Evolutionary conservation across 1,140 invertebrate species (phyloP).

Genomic region (Eriosoma lanigerum): DNA sequence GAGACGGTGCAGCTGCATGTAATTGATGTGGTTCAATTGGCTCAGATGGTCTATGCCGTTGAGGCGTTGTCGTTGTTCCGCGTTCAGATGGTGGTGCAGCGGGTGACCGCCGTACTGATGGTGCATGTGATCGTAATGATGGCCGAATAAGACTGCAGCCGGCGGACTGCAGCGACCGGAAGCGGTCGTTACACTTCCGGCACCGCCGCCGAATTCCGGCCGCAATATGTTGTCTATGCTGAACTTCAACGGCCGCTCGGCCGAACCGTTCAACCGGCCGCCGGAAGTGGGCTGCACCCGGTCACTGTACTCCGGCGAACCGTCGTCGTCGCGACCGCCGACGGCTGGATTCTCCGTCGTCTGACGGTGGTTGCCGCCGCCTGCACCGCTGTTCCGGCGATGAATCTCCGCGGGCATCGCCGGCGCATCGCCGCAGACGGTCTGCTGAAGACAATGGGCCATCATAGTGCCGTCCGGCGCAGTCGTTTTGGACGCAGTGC

Average conservation of each 20-base stretch:
- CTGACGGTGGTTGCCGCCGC: neutral
- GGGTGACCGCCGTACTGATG: neutral
- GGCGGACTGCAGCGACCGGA: constrained; percentile 28
- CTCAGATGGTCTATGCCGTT: neutral
- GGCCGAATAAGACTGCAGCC: neutral
- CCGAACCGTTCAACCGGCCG: constrained; percentile 10
- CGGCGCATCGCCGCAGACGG: neutral
- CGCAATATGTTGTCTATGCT: constrained; percentile 68
- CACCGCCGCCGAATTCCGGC: constrained; percentile 64
- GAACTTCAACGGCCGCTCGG: constrained; percentile 58
- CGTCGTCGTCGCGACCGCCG: neutral
- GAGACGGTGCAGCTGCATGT: constrained; percentile 60
- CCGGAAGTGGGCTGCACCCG: neutral
- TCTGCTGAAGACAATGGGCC: constrained; percentile 1
- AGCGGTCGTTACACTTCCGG: constrained; percentile 53
- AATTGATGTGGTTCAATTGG: constrained; percentile 54
- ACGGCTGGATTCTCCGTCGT: neutral
- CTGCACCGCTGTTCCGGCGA: neutral
- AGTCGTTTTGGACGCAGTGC: too few relatives aligned
- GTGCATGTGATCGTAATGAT: constrained; percentile 45
- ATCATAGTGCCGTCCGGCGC: neutral
- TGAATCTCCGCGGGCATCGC: neutral
- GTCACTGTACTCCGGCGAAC: neutral
- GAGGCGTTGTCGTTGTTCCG: neutral
- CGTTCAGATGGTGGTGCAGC: neutral